phyloP scores from a whole-genome alignment of 1,140 invertebrate species.

The Habropoda laboriosa region DNA sequence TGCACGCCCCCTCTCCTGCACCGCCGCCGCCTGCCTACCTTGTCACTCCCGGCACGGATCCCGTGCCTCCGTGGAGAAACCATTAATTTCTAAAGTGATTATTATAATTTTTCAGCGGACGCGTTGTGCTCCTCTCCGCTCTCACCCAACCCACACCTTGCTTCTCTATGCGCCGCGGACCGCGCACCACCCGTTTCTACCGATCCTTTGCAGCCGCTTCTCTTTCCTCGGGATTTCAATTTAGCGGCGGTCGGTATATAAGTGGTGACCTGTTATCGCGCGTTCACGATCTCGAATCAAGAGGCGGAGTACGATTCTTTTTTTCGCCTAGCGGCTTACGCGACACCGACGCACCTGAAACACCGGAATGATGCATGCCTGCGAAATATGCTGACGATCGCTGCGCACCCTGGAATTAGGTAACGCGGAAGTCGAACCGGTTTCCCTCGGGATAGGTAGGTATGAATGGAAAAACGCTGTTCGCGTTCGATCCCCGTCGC shows the following conservation, averaged over 20 bases:
- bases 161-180: background rate
- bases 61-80: conserved; percentile 53
- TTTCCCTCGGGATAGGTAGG: background rate
- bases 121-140: conserved; percentile 44
- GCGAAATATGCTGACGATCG: conserved; percentile 24
- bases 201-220: background rate
- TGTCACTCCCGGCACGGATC: conserved; percentile 37
- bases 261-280: conserved; percentile 49
- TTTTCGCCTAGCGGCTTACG: conserved; percentile 20
- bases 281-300: conserved; percentile 34
- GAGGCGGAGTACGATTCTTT: conserved; percentile 21
- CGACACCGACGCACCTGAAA: background rate
- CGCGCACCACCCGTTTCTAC: background rate
- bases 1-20: conserved; percentile 57
- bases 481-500: background rate
- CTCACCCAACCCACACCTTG: background rate
- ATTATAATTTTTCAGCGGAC: conserved; percentile 73
- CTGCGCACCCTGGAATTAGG: conserved; percentile 17
- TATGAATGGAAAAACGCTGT: conserved; percentile 12
- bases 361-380: background rate
- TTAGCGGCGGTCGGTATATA: conserved; percentile 40
- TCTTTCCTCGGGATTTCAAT: conserved; percentile 60
- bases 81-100: conserved; percentile 79
- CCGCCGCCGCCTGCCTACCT: conserved; percentile 53
- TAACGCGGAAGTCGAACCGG: conserved; percentile 3